Conservation (phyloP, 2,113 vertebrate genomes). For the Eulemur rufifrons region DNA sequence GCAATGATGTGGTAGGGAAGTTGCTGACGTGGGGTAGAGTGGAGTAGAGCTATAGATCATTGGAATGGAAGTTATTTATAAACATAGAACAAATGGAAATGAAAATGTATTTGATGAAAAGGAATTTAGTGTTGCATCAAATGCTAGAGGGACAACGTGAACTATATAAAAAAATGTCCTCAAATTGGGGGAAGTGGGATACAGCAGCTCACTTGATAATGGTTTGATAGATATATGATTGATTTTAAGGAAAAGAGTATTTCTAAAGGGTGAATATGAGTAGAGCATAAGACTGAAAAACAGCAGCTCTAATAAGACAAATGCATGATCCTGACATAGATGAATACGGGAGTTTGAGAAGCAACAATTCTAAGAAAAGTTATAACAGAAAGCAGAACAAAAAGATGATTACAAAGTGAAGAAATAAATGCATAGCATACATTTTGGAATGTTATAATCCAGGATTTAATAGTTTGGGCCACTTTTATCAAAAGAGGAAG, state of each 20-base stretch:
- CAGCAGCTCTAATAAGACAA: neutral
- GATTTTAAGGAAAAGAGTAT: neutral
- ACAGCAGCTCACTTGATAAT: neutral
- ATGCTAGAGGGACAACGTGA: neutral
- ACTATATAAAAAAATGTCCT: neutral
- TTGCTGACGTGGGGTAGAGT: neutral
- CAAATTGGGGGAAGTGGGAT: rapidly evolving
- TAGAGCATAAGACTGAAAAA: neutral
- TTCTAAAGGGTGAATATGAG: neutral
- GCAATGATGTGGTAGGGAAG: neutral
- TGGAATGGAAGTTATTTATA: neutral
- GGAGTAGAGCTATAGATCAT: neutral
- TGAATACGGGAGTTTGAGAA: neutral
- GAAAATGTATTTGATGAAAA: neutral
- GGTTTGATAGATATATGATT: neutral
- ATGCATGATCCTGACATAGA: neutral
- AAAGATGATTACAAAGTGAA: neutral
- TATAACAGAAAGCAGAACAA: neutral
- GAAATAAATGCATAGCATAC: neutral
- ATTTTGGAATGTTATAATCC: neutral
- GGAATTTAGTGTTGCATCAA: neutral
- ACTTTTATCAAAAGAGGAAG: neutral
- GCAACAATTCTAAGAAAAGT: neutral
- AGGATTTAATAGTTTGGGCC: neutral
- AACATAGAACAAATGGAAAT: neutral